A percentile compares a stretch with the other conserved stretches of the same genome.
Evolutionary conservation across 1,140 invertebrate genomes (phyloP).

Genomic region (Drosophila pruinosa): DNA sequence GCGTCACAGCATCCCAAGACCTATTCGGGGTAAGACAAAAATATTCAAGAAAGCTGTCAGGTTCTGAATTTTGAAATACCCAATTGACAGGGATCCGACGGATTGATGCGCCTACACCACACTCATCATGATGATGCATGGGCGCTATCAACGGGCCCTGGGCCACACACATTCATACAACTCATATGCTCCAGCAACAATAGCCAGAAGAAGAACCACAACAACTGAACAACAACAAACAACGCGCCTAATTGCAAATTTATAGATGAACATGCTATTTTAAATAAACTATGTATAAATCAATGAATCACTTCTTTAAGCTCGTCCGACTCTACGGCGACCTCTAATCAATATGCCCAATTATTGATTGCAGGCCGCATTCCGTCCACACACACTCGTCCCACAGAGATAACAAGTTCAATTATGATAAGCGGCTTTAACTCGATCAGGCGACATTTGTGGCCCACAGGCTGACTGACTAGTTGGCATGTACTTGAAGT

Average conservation of each 20-base stretch:
- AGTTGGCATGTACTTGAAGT: conserved; percentile 45
- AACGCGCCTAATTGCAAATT: conserved; percentile 54
- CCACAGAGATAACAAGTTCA: conserved; percentile 11
- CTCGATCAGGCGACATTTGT: conserved; percentile 57
- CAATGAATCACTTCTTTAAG: conserved; percentile 47
- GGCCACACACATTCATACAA: conserved; percentile 30
- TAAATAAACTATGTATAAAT: conserved; percentile 75
- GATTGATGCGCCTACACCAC: conserved; percentile 63
- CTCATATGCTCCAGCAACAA: conserved; percentile 8
- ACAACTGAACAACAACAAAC: conserved; percentile 23
- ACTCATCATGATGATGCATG: conserved; percentile 8
- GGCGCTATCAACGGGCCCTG: conserved; percentile 1
- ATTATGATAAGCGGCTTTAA: conserved; percentile 42
- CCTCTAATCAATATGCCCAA: conserved; percentile 30
- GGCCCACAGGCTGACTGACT: not conserved
- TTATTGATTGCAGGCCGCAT: conserved; percentile 36
- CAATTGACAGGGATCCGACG: conserved; percentile 68
- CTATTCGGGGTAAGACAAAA: conserved; percentile 66
- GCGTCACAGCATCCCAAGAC: conserved; percentile 84
- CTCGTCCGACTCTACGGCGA: not conserved
- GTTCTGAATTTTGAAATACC: not conserved
- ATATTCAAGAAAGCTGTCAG: not conserved
- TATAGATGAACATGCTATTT: conserved; percentile 74
- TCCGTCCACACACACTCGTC: conserved; percentile 9
- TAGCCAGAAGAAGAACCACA: conserved; percentile 5